Evolutionary conservation across 2,113 vertebrate species (phyloP).

Genomic region (Microcebus tavaratra): DNA sequence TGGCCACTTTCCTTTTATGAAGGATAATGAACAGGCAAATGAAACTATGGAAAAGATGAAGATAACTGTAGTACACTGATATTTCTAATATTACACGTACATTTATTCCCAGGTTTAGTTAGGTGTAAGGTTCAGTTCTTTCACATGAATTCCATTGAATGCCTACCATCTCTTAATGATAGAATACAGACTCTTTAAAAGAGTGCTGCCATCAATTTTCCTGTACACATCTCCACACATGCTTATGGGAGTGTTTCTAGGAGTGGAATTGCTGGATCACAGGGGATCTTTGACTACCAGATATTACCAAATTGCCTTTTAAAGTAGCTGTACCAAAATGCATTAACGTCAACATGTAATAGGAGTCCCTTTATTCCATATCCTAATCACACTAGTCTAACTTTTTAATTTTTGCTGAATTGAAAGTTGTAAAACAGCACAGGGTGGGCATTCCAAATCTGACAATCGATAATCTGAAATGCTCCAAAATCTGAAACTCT

Average conservation of each 20-base stretch:
- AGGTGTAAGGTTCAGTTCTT: neutral
- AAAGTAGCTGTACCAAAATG: neutral
- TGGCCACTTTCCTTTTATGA: neutral
- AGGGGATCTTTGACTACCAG: neutral
- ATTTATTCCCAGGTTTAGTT: no score
- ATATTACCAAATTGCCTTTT: neutral
- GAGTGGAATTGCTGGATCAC: neutral
- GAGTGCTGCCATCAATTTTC: neutral
- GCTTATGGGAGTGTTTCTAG: neutral
- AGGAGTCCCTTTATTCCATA: neutral
- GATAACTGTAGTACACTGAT: neutral
- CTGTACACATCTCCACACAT: neutral
- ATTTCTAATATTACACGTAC: neutral
- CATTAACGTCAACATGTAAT: neutral
- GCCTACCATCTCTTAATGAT: neutral
- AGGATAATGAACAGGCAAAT: neutral
- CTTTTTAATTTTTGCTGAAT: neutral
- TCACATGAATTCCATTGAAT: neutral
- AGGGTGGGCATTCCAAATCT: neutral
- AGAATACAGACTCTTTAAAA: neutral
- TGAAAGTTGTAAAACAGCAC: neutral
- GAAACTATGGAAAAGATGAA: neutral
- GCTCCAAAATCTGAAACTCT: neutral
- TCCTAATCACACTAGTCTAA: neutral
- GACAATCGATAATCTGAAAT: neutral